phyloP scores from a whole-genome alignment of 2,797 vertebrate species.

The Malurus splendens region DNA sequence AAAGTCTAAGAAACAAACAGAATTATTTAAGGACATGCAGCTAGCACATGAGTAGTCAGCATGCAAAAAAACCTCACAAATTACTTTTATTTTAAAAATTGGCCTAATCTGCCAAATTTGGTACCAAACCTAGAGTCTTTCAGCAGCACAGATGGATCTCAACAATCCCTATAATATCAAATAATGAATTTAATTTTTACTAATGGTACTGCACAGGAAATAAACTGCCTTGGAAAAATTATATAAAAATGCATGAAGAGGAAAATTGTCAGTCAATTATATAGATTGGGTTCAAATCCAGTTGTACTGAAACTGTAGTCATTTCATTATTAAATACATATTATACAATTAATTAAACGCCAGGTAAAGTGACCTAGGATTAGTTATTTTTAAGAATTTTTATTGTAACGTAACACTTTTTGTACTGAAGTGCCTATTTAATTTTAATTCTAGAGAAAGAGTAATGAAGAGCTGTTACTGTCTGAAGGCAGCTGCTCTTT shows the following conservation, averaged over 20 bases:
- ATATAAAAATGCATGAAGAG: neutral
- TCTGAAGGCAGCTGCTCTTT: neutral
- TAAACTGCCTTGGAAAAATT: neutral
- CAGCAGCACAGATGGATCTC: neutral
- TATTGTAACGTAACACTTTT: neutral
- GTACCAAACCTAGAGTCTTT: neutral
- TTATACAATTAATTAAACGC: neutral
- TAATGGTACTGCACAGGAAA: neutral
- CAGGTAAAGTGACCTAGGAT: neutral
- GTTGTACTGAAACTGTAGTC: neutral
- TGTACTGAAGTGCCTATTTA: neutral
- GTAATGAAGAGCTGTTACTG: neutral
- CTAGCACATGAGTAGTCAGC: neutral
- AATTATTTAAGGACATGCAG: neutral
- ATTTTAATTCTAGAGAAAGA: neutral
- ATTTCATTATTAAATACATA: neutral
- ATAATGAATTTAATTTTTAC: neutral
- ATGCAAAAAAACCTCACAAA: neutral
- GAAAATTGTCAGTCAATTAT: neutral
- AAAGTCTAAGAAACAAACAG: conserved; percentile 72
- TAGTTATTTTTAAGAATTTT: neutral
- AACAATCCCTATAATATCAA: neutral
- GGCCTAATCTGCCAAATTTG: neutral
- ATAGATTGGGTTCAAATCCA: neutral
- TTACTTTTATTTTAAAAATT: neutral